Base-by-base conservation (phyloP, 2,797 vertebrate genomes). In the Eulemur rubriventer region DNA sequence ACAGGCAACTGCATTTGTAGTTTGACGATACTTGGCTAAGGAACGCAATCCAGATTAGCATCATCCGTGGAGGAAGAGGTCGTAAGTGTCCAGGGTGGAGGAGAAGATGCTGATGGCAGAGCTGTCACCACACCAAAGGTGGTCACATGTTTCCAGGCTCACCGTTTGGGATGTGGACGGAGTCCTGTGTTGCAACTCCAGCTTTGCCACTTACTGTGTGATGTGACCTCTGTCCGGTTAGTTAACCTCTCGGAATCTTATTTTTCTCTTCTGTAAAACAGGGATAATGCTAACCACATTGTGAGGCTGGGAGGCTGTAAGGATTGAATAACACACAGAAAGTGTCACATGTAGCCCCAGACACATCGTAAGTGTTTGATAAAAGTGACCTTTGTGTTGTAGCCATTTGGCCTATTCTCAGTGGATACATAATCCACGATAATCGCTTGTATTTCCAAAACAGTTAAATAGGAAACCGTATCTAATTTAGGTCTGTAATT, bases 391-490 rank as follows among this genome's bases (percentile, higher is more conserved):
- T 92, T 70, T 24, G 16, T n/a, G 28, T 76, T 85, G 72, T 73
- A 38, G 57, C 50, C 67, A 86, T 83, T 88, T 92, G 57, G 75
- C 73, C 43, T 43, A 24, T 41, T 73, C 86, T 89, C 30, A 43
- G 17, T 65, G 10, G n/a, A 79, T 79, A 88, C 89, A 88, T 82
- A 89, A 81, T 70, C 87, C 91, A 79, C 61, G 48, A 72, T 72
- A 61, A 95, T 94, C 50, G 38, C 41, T 82, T 90, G n/a, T 8
- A 22, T 91, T 96, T 82, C 82, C 69, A 82, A 85, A 85, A 81
- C 95, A 92, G 78, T 89, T 92, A 88, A 94, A 84, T 85, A 76
- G 14, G 76, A 94, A 90, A 79, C 88, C 85, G 28, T 84, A 81
- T 93, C 89, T 81, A 92, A 28, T 67, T 63, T 73, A 65, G 59